Base-by-base conservation (phyloP, 2,113 vertebrate species). In the Dromas ardeola region DNA sequence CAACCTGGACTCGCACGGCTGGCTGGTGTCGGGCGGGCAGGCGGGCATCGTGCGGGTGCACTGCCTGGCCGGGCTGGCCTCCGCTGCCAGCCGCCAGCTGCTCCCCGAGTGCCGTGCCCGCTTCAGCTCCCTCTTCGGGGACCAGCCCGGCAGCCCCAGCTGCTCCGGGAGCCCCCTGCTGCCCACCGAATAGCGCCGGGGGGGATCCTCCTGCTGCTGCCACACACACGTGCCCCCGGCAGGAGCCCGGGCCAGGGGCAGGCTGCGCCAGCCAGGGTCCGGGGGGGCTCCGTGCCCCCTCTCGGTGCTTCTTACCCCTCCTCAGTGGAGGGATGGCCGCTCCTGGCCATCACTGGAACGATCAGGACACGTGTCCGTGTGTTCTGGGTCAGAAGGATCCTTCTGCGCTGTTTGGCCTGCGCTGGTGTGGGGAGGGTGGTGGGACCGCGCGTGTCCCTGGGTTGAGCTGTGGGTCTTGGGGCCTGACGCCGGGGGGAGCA, bases 21-120 rank as follows among this genome's bases (percentile, higher is more conserved):
- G 99, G 99, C 67, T 99, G 89, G 97, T 97, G 59, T 99, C 99
- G 0, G 99, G 95, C 0, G 99, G 99, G 30, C 99, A 99, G 98
- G 97, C 99, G 0, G 99, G 99, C 40, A 98, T 99, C 30, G 98
- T 99, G 91, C 98, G 99, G 50, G 98, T 97, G 3, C 98, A 99
- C 98, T 99, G 99, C 78, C 45, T 99, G 52, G 96, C 89, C 13
- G 97, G 98, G 27, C 96, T 99, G 96, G 98, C 96, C 56, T 97
- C 95, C 1, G 40, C 96, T 0, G n/a, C 98, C 29, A 91, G 97
- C 78, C 86, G 71, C 43, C 98, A 96, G 89, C 94, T 98, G 58
- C 97, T 99, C 38, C 88, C 66, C 0, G 96, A 98, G 88, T 96
- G 97, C 93, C 98, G 84, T 72, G 97, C 97, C 22, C 98, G 98